Conservation (phyloP, 2,888 invertebrate genomes). For the Epinotia demarniana region DNA sequence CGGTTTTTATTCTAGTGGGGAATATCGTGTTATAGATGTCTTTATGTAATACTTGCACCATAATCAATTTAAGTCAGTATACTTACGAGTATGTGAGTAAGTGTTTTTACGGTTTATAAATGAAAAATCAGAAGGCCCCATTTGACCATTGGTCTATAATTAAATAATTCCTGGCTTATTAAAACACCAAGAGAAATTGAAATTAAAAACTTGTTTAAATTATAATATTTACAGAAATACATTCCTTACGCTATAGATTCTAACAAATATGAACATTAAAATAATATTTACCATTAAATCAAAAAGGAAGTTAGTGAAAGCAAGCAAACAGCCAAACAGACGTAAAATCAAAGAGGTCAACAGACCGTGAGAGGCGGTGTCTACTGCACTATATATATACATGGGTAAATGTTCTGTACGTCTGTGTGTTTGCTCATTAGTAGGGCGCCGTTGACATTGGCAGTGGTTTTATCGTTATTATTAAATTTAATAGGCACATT, state of each 20-base stretch:
- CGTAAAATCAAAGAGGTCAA: conserved; percentile 57
- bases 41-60: not conserved
- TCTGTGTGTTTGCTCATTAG: conserved; percentile 72
- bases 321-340: conserved; percentile 41
- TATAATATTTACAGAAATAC: not conserved
- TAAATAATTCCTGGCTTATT: too few relatives aligned
- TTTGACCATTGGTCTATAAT: too few relatives aligned
- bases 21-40: not conserved
- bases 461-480: conserved; percentile 28
- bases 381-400: conserved; percentile 29
- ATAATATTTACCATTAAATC: conserved; percentile 30
- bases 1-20: not conserved
- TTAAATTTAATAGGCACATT: conserved; percentile 31
- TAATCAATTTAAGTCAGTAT: not conserved
- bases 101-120: too few relatives aligned
- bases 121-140: too few relatives aligned
- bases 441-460: conserved; percentile 48
- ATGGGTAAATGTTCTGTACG: conserved; percentile 1
- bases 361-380: conserved; percentile 52
- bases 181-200: too few relatives aligned
- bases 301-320: conserved; percentile 44
- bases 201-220: too few relatives aligned
- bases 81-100: too few relatives aligned
- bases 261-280: not conserved
- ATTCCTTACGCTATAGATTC: not conserved